These are phyloP conservation scores for Clarias batrachus DNA, from an alignment of 2,113 vertebrate genomes.

Conservation along the genomic window DNA sequence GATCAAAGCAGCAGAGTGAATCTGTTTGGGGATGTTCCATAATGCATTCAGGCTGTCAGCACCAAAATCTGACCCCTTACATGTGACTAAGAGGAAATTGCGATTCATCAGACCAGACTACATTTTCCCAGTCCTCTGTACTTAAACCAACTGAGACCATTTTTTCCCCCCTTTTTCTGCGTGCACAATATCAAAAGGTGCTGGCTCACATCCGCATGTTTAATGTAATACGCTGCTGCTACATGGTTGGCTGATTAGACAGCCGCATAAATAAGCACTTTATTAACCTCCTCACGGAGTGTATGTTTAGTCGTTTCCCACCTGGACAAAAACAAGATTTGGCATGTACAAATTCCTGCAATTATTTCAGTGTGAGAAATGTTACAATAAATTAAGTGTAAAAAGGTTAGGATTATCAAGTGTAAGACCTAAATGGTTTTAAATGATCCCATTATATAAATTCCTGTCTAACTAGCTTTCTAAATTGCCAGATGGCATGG, in stretches of 20 bases:
- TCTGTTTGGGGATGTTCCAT: constrained; percentile 6
- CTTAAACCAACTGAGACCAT: neutral
- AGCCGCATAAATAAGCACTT: neutral
- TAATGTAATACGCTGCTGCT: neutral
- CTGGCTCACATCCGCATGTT: neutral
- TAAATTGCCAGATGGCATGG: constrained; percentile 8
- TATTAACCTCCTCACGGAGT: neutral
- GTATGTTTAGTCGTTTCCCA: neutral
- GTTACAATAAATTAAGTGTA: neutral
- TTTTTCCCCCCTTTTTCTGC: neutral
- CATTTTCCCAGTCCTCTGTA: neutral
- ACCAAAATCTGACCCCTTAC: neutral
- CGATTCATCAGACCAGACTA: neutral
- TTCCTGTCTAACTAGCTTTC: neutral
- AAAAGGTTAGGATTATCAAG: neutral
- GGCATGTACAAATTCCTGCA: neutral
- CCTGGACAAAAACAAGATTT: neutral
- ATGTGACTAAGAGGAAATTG: neutral
- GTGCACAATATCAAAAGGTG: neutral
- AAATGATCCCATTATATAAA: constrained; percentile 7
- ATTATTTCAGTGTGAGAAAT: neutral
- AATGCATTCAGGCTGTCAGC: neutral
- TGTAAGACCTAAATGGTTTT: neutral
- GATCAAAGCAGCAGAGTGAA: neutral
- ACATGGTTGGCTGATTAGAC: neutral